phyloP scores from a whole-genome alignment of 2,113 vertebrate genomes.

The Eolophus roseicapilla region DNA sequence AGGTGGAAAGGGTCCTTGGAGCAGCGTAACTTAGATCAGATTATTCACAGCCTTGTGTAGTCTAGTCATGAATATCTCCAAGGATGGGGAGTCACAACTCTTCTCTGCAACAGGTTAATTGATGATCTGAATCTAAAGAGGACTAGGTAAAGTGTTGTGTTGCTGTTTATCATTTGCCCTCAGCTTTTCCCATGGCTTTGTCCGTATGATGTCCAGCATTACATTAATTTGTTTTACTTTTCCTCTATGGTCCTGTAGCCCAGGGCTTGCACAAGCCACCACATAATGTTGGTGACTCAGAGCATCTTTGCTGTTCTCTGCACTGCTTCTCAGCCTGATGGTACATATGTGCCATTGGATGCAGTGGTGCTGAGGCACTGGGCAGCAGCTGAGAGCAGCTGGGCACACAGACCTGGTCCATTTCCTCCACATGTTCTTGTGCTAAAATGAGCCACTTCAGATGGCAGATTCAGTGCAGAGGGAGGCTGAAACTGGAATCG shows the following conservation, averaged over 20 bases:
- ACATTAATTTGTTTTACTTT: background rate
- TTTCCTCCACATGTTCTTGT: background rate
- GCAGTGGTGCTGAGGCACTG: background rate
- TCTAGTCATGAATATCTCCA: background rate
- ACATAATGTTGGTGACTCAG: background rate
- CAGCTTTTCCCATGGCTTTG: background rate
- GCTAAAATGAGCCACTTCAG: accelerated
- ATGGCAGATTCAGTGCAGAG: background rate
- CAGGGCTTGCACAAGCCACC: background rate
- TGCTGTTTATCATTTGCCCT: accelerated
- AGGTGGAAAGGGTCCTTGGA: background rate
- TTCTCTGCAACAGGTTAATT: background rate
- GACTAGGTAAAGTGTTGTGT: background rate
- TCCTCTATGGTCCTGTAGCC: background rate
- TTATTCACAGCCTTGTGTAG: background rate
- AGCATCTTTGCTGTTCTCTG: background rate
- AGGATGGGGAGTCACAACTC: background rate
- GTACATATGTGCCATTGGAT: accelerated
- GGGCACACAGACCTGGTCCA: background rate
- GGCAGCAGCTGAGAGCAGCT: background rate
- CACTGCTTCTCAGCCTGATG: background rate
- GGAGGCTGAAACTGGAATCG: background rate
- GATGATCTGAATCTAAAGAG: background rate
- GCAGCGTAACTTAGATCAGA: background rate
- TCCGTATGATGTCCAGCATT: background rate